Percentiles rank a stretch among this genome's conserved stretches.
Evolutionary conservation across 2,888 invertebrate species (phyloP).

Genomic region (Tachina grossa): DNA sequence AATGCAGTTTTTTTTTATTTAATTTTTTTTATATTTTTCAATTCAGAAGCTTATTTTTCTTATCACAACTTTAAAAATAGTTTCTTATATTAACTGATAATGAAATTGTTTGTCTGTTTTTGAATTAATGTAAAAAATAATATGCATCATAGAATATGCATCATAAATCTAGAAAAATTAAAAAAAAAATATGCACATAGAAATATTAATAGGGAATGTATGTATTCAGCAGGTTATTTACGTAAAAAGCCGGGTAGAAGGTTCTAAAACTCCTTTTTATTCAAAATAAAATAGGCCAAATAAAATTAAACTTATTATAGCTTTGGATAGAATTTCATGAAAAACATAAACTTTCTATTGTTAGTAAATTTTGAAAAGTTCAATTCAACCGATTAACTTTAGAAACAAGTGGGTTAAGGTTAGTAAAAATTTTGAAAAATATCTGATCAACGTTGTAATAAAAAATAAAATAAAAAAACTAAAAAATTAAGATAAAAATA

Average conservation of each 20-base stretch:
- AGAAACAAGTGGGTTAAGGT: neutral
- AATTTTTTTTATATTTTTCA: neutral
- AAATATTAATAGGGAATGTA: conserved; percentile 1
- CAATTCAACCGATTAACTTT: neutral
- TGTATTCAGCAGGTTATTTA: neutral
- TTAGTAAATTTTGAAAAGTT: conserved; percentile 36
- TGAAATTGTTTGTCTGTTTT: conserved; percentile 68
- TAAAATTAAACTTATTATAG: conserved; percentile 23
- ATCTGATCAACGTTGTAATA: neutral
- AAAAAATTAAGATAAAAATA: neutral
- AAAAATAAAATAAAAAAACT: neutral
- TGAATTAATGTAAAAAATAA: neutral
- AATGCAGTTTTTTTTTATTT: too few relatives aligned
- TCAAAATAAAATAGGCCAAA: neutral
- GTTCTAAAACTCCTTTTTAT: conserved; percentile 66
- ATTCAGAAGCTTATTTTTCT: conserved; percentile 17
- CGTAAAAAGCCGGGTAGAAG: conserved; percentile 43
- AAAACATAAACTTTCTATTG: neutral
- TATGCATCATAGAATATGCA: neutral
- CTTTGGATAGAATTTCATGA: neutral
- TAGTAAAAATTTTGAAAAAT: conserved; percentile 28
- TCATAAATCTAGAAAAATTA: too few relatives aligned
- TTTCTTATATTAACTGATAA: conserved; percentile 6
- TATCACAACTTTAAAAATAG: neutral
- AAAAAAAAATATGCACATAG: neutral